A percentile compares a stretch with the other conserved stretches of the same genome.
These are phyloP conservation scores for Danaus plexippus DNA, from an alignment of 1,140 invertebrate genomes.

Conservation along the genomic window DNA sequence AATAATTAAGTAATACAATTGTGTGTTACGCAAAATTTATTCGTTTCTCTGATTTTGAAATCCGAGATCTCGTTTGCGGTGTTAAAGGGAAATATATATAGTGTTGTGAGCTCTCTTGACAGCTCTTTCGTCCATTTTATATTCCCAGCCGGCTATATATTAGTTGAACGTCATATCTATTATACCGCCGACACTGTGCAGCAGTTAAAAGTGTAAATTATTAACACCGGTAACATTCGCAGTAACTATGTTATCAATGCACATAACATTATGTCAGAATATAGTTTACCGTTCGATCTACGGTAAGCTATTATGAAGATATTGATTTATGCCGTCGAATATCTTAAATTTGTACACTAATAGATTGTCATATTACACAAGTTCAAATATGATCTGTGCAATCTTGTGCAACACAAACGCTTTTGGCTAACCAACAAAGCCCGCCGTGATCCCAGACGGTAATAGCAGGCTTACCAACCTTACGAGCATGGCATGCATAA, in stretches of 20 bases:
- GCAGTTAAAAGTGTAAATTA: too few relatives aligned
- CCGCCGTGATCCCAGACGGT: slow-evolving; percentile 43
- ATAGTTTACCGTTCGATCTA: too few relatives aligned
- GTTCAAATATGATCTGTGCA: slow-evolving; percentile 14
- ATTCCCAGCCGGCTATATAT: slow-evolving; percentile 15
- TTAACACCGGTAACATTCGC: too few relatives aligned
- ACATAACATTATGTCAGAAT: too few relatives aligned
- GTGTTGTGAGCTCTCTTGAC: slow-evolving; percentile 11
- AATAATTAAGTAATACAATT: slow-evolving; percentile 9
- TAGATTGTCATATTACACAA: too few relatives aligned
- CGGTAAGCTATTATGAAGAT: too few relatives aligned
- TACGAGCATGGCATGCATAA: slow-evolving; percentile 48
- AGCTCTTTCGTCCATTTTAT: slow-evolving; percentile 19
- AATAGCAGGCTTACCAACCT: slow-evolving; percentile 35
- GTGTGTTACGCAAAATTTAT: too few relatives aligned
- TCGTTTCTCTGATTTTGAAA: too few relatives aligned
- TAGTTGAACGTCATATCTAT: slow-evolving; percentile 23
- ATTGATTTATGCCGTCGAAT: too few relatives aligned
- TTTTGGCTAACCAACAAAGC: slow-evolving; percentile 34
- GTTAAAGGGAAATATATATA: slow-evolving; percentile 10
- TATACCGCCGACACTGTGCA: slow-evolving; percentile 12
- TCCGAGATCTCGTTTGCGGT: neutral
- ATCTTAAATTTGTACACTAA: too few relatives aligned
- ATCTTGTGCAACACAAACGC: slow-evolving; percentile 27
- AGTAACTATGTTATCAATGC: too few relatives aligned